Base-by-base conservation (phyloP, 2,797 vertebrate genomes). In the Benthosema pterotum region DNA sequence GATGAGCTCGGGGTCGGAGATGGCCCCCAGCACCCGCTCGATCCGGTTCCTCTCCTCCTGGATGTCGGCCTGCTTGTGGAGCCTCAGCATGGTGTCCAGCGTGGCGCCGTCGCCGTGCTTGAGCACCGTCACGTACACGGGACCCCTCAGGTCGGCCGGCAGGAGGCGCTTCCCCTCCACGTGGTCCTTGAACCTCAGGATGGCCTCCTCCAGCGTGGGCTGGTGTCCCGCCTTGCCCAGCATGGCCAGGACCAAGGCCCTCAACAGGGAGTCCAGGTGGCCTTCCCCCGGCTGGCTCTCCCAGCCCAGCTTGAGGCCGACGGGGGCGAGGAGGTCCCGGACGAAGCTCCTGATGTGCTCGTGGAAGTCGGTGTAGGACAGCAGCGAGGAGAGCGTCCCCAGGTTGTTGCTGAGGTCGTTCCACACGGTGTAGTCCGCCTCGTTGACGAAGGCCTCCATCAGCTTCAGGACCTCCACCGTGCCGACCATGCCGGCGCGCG, bases 361-460 rank as follows among this genome's bases (percentile, higher is more conserved):
- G 67, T 97, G 93, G 91, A 96, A 98, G 79, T 99, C 97, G 1
- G 97, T 98, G 92, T 98, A 95, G 74, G 97, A 98, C 71, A 99
- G 92, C 72, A 99, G 93, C 13, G 95, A 97, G 69, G 95, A 95
- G 67, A 99, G 88, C 72, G 97, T 95, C 18, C 96, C 96, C 90
- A 99, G 94, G 91, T 99, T 99, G 87, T 95, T 97, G 94, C 97
- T 99, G 79, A 99, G 95, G 93, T 99, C 96, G 42, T 96, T 98
- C 97, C 97, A 99, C 82, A 99, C 97, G 0, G 97, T 99, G 89
- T 99, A 99, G 90, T 99, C 98, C 70, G 97, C 96, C 88, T 99
- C 97, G 67, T 97, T 98, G 88, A 98, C 92, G 72, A 98, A 99
- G 15, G 97, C 97, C 82, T 98, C 97, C 97, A 99, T 97, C 88